These are phyloP conservation scores for Allophyes oxyacanthae DNA, from an alignment of 2,888 invertebrate genomes.

Conservation along the genomic window DNA sequence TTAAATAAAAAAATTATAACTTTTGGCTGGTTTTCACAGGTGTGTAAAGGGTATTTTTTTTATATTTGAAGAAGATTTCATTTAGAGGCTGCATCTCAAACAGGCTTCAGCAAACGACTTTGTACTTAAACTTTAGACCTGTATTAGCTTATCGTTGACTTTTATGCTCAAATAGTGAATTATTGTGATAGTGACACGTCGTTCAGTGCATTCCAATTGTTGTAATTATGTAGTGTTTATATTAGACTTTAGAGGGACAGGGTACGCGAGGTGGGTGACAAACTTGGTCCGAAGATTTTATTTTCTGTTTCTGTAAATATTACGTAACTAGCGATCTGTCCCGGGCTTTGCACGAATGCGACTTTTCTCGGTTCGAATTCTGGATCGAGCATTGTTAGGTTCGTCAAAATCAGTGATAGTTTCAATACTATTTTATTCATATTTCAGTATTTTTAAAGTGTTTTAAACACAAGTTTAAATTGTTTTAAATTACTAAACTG, in stretches of 20 bases:
- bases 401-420: too few relatives aligned
- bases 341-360: too few relatives aligned
- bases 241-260: constrained; percentile 48
- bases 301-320: background rate
- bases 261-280: constrained; percentile 40
- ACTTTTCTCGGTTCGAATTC: too few relatives aligned
- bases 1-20: too few relatives aligned
- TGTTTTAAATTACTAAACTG: background rate
- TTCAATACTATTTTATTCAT: too few relatives aligned
- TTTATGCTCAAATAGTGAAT: constrained; percentile 63
- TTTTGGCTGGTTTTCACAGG: too few relatives aligned
- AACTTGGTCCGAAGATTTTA: constrained; percentile 14
- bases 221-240: constrained; percentile 42
- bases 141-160: constrained; percentile 33
- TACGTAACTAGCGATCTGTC: too few relatives aligned
- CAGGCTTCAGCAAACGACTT: constrained; percentile 6
- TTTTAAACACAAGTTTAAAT: too few relatives aligned
- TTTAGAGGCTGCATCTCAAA: constrained; percentile 6
- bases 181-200: constrained; percentile 61
- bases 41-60: too few relatives aligned
- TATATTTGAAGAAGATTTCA: too few relatives aligned
- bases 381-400: too few relatives aligned
- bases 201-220: constrained; percentile 58
- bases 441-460: too few relatives aligned
- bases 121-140: constrained; percentile 35